Percentiles rank a stretch among this genome's conserved stretches.
These are phyloP conservation scores for Elymnias hypermnestra DNA, from an alignment of 1,140 invertebrate species.

Conservation along the genomic window DNA sequence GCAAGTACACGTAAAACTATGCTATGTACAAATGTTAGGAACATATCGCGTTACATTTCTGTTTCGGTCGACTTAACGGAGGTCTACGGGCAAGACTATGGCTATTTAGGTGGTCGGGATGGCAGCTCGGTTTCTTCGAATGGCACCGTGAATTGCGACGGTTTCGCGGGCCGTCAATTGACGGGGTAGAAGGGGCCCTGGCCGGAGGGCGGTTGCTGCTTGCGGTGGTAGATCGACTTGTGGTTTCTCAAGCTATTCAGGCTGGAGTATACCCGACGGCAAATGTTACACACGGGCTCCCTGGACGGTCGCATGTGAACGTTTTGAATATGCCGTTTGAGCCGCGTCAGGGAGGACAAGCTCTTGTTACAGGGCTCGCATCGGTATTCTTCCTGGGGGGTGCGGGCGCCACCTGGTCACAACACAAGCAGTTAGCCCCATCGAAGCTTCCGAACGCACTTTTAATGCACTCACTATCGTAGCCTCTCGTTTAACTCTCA, in stretches of 20 bases:
- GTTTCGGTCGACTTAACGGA: constrained; percentile 66
- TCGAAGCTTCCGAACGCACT: constrained; percentile 72
- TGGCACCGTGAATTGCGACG: constrained; percentile 50
- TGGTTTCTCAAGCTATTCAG: constrained; percentile 91
- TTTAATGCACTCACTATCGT: constrained; percentile 73
- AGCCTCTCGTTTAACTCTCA: constrained; percentile 55
- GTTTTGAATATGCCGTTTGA: constrained; percentile 91
- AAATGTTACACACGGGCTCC: constrained; percentile 92
- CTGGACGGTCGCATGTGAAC: constrained; percentile 90
- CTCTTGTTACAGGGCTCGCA: constrained; percentile 93
- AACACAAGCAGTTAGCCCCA: constrained; percentile 73
- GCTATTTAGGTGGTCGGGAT: constrained; percentile 64
- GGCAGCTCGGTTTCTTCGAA: constrained; percentile 61
- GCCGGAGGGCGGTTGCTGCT: constrained; percentile 73
- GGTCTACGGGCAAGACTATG: constrained; percentile 70
- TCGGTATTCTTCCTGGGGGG: constrained; percentile 85
- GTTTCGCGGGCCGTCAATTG: constrained; percentile 58
- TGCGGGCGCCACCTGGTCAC: constrained; percentile 75
- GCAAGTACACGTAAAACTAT: constrained; percentile 69
- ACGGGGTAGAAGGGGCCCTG: constrained; percentile 71
- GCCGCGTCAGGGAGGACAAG: constrained; percentile 87
- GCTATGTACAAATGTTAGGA: constrained; percentile 75
- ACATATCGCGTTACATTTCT: constrained; percentile 68
- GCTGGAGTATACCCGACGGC: constrained; percentile 91
- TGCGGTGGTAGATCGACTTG: constrained; percentile 92